A percentile compares a stretch with the other conserved stretches of the same genome.
Evolutionary conservation across 1,140 invertebrate genomes (phyloP).

Genomic region (Bombus confusus): DNA sequence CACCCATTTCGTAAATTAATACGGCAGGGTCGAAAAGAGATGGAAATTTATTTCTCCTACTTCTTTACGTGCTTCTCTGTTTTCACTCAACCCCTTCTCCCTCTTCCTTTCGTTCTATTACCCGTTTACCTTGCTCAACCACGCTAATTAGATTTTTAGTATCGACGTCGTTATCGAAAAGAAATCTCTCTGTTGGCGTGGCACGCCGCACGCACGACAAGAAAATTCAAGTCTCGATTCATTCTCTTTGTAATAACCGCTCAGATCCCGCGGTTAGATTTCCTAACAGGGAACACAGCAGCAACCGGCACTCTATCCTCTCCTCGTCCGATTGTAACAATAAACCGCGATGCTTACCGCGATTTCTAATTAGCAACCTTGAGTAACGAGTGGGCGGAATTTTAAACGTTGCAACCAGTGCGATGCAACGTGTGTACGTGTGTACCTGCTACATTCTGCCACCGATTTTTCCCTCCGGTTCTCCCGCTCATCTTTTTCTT

Average conservation of each 20-base stretch:
- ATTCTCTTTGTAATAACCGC: constrained; percentile 2
- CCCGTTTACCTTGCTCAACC: background rate
- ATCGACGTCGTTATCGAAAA: background rate
- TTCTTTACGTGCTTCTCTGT: background rate
- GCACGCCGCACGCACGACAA: constrained; percentile 5
- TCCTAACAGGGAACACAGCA: constrained; percentile 24
- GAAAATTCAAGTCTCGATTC: background rate
- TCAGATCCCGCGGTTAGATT: constrained; percentile 1
- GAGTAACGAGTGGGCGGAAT: constrained; percentile 41
- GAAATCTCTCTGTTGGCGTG: background rate
- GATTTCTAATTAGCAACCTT: constrained; percentile 32
- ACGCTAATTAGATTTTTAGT: constrained; percentile 14
- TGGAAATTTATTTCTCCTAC: constrained; percentile 26
- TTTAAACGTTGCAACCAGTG: constrained; percentile 1
- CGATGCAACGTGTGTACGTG: background rate
- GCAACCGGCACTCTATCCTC: background rate
- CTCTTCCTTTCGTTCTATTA: no score
- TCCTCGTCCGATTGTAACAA: constrained; percentile 27
- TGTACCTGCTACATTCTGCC: background rate
- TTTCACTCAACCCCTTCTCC: background rate
- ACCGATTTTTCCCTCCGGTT: background rate
- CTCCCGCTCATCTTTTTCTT: background rate
- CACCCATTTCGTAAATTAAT: constrained; percentile 49
- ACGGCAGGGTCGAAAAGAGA: constrained; percentile 18
- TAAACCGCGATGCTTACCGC: constrained; percentile 27